Percentiles rank a stretch among this genome's conserved stretches.
Conservation (phyloP, 2,888 invertebrate species). For the Apodemia mormo region DNA sequence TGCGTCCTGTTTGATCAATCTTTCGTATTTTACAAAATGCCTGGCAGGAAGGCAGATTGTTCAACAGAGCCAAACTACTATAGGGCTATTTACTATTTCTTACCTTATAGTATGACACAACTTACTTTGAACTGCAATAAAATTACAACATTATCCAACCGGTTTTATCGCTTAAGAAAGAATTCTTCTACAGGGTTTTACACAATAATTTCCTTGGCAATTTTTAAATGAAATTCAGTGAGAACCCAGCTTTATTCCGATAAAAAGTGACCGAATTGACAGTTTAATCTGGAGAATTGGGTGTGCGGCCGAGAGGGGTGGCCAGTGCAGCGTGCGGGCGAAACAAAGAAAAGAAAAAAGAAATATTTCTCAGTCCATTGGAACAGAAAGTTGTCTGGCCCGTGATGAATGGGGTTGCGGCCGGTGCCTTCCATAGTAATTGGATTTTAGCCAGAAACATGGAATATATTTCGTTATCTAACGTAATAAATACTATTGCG, state of each 20-base stretch:
- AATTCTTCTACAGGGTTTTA: not conserved
- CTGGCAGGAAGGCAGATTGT: no score
- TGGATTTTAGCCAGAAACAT: constrained; percentile 38
- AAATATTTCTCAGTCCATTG: constrained; percentile 40
- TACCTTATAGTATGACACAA: no score
- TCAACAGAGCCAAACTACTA: no score
- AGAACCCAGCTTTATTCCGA: constrained; percentile 37
- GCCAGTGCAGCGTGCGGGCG: constrained; percentile 35
- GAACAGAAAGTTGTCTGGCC: constrained; percentile 40
- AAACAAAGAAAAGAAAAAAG: constrained; percentile 40
- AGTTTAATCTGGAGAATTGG: constrained; percentile 69
- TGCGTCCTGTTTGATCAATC: no score
- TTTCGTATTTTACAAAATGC: no score
- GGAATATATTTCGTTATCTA: constrained; percentile 36
- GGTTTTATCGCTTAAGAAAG: no score
- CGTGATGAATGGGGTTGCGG: constrained; percentile 39
- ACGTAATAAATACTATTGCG: constrained; percentile 23
- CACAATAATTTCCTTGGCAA: constrained; percentile 18
- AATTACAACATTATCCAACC: no score
- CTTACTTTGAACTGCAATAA: no score
- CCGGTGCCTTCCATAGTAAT: constrained; percentile 37
- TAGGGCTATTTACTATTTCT: no score
- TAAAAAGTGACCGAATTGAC: constrained; percentile 63
- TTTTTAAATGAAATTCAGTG: constrained; percentile 26
- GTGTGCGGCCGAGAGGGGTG: constrained; percentile 46